A percentile compares a stretch with the other conserved stretches of the same genome.
Conservation (phyloP, 1,140 invertebrate genomes). For the Hyles euphorbiae region DNA sequence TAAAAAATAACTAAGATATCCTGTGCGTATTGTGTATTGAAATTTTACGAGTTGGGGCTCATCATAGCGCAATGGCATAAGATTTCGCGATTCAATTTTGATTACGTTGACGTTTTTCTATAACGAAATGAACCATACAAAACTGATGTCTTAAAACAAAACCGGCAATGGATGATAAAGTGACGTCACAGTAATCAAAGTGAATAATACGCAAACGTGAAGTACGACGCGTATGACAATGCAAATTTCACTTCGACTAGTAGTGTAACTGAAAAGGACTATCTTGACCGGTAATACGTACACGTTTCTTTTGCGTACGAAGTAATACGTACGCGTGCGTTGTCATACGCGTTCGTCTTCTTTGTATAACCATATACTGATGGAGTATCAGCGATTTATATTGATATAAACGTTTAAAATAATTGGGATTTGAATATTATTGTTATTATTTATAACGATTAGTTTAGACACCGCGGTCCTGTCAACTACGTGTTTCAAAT, state of each 20-base stretch:
- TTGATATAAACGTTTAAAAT: constrained; percentile 19
- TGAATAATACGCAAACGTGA: too few relatives aligned
- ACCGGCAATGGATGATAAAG: background rate
- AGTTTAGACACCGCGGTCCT: constrained; percentile 10
- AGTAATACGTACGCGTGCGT: background rate
- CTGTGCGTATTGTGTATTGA: constrained; percentile 49
- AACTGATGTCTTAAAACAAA: background rate
- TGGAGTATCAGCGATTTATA: background rate
- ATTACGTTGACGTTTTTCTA: constrained; percentile 1
- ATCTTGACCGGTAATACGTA: too few relatives aligned
- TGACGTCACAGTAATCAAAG: constrained; percentile 7
- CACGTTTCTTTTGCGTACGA: too few relatives aligned
- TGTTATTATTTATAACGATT: constrained; percentile 44
- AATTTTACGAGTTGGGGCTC: constrained; percentile 37
- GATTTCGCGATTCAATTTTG: constrained; percentile 10
- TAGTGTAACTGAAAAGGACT: too few relatives aligned
- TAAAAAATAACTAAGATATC: constrained; percentile 29
- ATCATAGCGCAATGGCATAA: constrained; percentile 10
- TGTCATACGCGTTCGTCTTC: background rate
- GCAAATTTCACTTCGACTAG: too few relatives aligned
- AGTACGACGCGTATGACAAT: too few relatives aligned
- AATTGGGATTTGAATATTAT: constrained; percentile 49
- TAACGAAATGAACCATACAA: background rate
- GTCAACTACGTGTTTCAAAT: too few relatives aligned
- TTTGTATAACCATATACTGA: background rate